Conservation (phyloP, 1,140 invertebrate species). For the Patella vulgata region DNA sequence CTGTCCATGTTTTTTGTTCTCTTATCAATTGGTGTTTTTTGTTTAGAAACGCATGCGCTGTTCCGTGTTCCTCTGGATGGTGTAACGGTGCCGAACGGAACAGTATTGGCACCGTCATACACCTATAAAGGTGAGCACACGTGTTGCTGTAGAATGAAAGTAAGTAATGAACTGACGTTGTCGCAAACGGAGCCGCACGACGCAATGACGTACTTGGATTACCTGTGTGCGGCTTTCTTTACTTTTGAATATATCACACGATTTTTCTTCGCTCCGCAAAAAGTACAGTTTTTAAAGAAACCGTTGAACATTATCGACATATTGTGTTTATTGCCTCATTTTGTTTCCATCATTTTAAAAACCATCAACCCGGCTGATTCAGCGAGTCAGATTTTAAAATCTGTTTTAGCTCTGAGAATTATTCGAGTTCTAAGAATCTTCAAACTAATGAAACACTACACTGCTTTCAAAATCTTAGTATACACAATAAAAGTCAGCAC, state of each 20-base stretch:
- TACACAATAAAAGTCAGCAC: slow-evolving; percentile 65
- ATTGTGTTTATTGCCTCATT: slow-evolving; percentile 61
- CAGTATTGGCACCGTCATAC: slow-evolving; percentile 11
- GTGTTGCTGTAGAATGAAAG: slow-evolving; percentile 42
- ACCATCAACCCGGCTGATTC: slow-evolving; percentile 43
- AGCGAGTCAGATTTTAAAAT: slow-evolving; percentile 45
- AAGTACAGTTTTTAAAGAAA: slow-evolving; percentile 47
- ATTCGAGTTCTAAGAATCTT: slow-evolving; percentile 62
- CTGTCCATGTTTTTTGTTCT: slow-evolving; percentile 62
- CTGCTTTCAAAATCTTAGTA: slow-evolving; percentile 64
- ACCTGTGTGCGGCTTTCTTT: slow-evolving; percentile 58
- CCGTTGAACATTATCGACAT: slow-evolving; percentile 62
- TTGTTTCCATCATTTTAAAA: slow-evolving; percentile 56
- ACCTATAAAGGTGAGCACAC: slow-evolving; percentile 18
- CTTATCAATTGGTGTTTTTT: slow-evolving; percentile 61
- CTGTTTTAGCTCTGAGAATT: slow-evolving; percentile 52
- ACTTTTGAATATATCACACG: slow-evolving; percentile 51
- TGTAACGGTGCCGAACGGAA: slow-evolving; percentile 31
- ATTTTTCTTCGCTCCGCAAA: slow-evolving; percentile 54
- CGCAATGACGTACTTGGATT: slow-evolving; percentile 57
- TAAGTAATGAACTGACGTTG: slow-evolving; percentile 25
- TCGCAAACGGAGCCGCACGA: slow-evolving; percentile 48
- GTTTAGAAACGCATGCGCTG: slow-evolving; percentile 57
- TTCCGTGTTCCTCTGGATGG: slow-evolving; percentile 48
- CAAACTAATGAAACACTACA: slow-evolving; percentile 66